Percentiles rank a stretch among this genome's conserved stretches.
phyloP scores from a whole-genome alignment of 2,888 invertebrate species.

The Acanthoscelides obtectus region DNA sequence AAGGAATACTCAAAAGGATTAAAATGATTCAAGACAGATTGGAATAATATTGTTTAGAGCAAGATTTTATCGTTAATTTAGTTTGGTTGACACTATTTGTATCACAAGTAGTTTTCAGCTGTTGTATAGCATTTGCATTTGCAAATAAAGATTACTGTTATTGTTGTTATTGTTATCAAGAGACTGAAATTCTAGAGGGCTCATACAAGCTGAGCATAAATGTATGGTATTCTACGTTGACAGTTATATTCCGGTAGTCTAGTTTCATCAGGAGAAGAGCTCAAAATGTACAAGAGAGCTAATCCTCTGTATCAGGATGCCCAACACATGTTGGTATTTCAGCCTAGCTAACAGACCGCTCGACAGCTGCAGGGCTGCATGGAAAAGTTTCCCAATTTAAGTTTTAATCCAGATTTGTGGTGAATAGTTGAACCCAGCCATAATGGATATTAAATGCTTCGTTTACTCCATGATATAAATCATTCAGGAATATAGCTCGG shows the following conservation, averaged over 20 bases:
- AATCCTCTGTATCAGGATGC: background rate
- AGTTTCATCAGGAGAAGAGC: background rate
- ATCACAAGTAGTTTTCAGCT: too few species aligned
- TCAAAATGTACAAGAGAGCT: background rate
- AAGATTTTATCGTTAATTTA: too few species aligned
- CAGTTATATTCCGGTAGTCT: background rate
- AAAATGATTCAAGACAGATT: too few species aligned
- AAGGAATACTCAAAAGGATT: too few species aligned
- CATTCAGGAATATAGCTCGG: slow-evolving; percentile 9
- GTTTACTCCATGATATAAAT: slow-evolving; percentile 28
- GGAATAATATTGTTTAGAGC: too few species aligned
- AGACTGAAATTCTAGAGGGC: too few species aligned
- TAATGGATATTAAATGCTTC: slow-evolving; percentile 37
- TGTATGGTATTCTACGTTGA: background rate
- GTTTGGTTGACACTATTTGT: too few species aligned
- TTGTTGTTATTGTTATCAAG: too few species aligned
- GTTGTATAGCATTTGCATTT: too few species aligned
- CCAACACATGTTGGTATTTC: background rate
- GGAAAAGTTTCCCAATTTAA: slow-evolving; percentile 38
- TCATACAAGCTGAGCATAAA: too few species aligned
- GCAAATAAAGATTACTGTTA: too few species aligned
- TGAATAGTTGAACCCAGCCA: slow-evolving; percentile 27
- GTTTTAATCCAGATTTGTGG: slow-evolving; percentile 40
- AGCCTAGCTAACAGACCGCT: background rate
- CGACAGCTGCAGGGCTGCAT: background rate